These are phyloP conservation scores for Eupithecia vulgata DNA, from an alignment of 2,888 invertebrate genomes.

Conservation along the genomic window DNA sequence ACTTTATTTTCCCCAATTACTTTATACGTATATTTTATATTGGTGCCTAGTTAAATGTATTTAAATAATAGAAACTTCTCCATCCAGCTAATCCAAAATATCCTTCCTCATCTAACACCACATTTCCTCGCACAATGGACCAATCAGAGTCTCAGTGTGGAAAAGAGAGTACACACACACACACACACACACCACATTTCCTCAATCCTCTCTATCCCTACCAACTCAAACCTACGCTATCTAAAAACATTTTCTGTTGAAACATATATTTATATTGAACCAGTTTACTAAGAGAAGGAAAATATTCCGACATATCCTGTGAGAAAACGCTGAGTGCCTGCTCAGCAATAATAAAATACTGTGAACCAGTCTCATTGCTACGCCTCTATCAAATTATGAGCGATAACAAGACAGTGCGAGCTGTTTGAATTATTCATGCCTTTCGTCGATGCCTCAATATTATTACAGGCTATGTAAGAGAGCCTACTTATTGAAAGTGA, in stretches of 20 bases:
- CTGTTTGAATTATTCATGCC: conserved; percentile 52
- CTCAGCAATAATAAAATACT: conserved; percentile 40
- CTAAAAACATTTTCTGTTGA: background rate
- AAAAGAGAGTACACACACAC: too few relatives aligned
- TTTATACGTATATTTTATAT: background rate
- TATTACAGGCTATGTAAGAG: conserved; percentile 20
- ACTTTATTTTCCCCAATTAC: background rate
- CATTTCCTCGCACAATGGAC: too few relatives aligned
- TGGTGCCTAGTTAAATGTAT: too few relatives aligned
- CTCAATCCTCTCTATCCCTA: too few relatives aligned
- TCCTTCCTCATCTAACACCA: too few relatives aligned
- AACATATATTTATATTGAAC: background rate
- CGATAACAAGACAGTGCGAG: conserved; percentile 50
- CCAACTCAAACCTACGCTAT: background rate
- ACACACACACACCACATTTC: too few relatives aligned
- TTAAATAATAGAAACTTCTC: too few relatives aligned
- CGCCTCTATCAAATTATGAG: conserved; percentile 50
- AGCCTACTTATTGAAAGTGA: conserved; percentile 9
- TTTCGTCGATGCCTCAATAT: conserved; percentile 47
- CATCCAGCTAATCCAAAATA: too few relatives aligned
- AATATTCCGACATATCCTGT: conserved; percentile 17
- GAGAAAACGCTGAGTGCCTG: conserved; percentile 22
- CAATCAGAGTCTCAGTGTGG: too few relatives aligned
- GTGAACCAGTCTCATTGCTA: conserved; percentile 37
- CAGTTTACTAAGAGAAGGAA: background rate